Evolutionary conservation across 2,888 invertebrate genomes (phyloP), one percentile per base, ranked within the genome.

Genomic region (Pollenia griseotomentosa): DNA sequence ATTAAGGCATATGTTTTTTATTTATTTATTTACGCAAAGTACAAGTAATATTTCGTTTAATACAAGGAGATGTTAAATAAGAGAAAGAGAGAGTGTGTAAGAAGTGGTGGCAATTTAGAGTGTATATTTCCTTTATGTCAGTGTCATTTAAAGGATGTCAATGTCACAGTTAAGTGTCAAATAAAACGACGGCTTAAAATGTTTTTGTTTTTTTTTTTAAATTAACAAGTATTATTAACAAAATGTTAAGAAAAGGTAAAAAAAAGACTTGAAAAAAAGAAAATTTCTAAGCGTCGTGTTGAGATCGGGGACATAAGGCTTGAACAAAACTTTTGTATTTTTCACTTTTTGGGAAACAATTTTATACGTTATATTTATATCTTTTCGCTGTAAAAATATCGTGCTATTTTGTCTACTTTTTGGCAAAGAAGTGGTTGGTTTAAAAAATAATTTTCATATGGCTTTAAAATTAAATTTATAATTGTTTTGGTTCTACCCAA

Each of bases 111-210:
- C 46, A 8, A 19, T 40, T 73, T 78, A 6, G n/a, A 46, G 51
- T 61, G n/a, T 40, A 73, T 33, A 33, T 48, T 55, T 55, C 5
- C 8, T 81, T 48, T 19, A 33, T 81, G 57, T 59, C 57, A 40
- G n/a, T 85, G 85, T 61, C 77, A 81, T 65, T 73, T 77, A 66
- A n/a, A 65, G 9, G 19, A 46, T 74, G 77, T 73, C 77, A 59
- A 16, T 57, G 65, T 73, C 55, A 75, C 23, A 14, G 46, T 57
- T 66, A 85, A 85, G 65, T 85, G 82, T 73, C 78, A 85, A 82
- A 63, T 63, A 73, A 73, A 78, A 68, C 66, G 78, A 59, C 82
- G 74, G 55, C 14, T 46, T 16, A 23, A 73, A 65, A 71, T 73
- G 44, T 53, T 40, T 71, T 19, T 65, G 10, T 68, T 33, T 23